Evolutionary conservation across 2,797 vertebrate genomes (phyloP).

Genomic region (Sandelia bainsii): DNA sequence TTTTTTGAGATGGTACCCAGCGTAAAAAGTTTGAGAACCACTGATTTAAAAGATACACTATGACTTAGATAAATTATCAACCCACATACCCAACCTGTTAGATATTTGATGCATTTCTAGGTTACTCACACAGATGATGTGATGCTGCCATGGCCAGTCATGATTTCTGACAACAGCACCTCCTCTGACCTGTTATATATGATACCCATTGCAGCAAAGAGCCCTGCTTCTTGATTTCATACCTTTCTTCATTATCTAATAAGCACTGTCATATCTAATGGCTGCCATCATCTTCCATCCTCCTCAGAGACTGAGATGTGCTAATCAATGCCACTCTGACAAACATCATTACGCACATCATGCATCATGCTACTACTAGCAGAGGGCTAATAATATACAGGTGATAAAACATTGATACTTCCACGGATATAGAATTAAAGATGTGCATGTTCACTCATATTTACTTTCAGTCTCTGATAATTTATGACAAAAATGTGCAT

Average conservation of each 20-base stretch:
- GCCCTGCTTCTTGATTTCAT: conserved; percentile 18
- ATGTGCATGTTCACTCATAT: not conserved
- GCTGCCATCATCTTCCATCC: conserved; percentile 42
- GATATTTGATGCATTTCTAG: conserved; percentile 24
- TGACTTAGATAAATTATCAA: conserved; percentile 18
- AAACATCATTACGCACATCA: conserved; percentile 50
- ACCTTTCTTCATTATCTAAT: conserved; percentile 37
- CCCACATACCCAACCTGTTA: conserved; percentile 22
- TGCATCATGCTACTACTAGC: conserved; percentile 56
- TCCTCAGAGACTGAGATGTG: conserved; percentile 32
- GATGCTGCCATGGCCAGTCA: not conserved
- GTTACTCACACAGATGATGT: conserved; percentile 32
- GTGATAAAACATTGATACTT: conserved; percentile 53
- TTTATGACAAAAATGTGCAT: conserved; percentile 3
- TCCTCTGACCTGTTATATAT: conserved; percentile 17
- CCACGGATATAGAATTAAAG: conserved; percentile 33
- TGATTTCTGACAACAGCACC: conserved; percentile 1
- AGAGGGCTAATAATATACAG: conserved; percentile 40
- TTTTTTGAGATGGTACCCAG: too few relatives aligned
- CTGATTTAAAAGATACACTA: not conserved
- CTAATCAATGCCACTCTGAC: conserved; percentile 59
- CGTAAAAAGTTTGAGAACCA: too few relatives aligned
- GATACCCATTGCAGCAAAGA: not conserved
- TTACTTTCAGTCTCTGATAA: conserved; percentile 15
- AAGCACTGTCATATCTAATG: conserved; percentile 39